Evolutionary conservation across 2,888 invertebrate genomes (phyloP).

Genomic region (Euplexia lucipara): DNA sequence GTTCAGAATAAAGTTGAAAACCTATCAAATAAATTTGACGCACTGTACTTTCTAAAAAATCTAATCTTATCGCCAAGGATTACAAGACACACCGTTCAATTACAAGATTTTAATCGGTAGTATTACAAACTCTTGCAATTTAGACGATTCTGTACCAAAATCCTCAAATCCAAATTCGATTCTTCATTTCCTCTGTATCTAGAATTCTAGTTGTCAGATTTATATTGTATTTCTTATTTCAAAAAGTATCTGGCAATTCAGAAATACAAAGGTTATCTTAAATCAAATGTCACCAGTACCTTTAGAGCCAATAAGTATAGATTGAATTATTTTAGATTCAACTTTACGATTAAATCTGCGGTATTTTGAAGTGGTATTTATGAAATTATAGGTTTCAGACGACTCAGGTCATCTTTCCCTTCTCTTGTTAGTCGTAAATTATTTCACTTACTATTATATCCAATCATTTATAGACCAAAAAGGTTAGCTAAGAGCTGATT

Average conservation of each 20-base stretch:
- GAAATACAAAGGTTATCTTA: conserved; percentile 55
- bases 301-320: conserved; percentile 41
- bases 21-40: too few relatives aligned
- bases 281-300: conserved; percentile 60
- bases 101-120: too few relatives aligned
- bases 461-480: not conserved
- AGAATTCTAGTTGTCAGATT: not conserved
- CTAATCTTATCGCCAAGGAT: too few relatives aligned
- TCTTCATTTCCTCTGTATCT: not conserved
- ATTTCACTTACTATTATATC: not conserved
- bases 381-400: conserved; percentile 35
- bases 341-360: conserved; percentile 51
- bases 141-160: not conserved
- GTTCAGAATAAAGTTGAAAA: too few relatives aligned
- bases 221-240: conserved; percentile 42
- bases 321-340: conserved; percentile 54
- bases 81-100: too few relatives aligned
- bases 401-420: conserved; percentile 1
- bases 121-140: too few relatives aligned
- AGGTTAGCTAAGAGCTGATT: not conserved
- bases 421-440: conserved; percentile 19
- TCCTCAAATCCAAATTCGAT: not conserved
- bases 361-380: conserved; percentile 55
- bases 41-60: too few relatives aligned
- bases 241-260: conserved; percentile 49